Evolutionary conservation across 2,888 invertebrate species (phyloP).

Genomic region (Macaria liturata): DNA sequence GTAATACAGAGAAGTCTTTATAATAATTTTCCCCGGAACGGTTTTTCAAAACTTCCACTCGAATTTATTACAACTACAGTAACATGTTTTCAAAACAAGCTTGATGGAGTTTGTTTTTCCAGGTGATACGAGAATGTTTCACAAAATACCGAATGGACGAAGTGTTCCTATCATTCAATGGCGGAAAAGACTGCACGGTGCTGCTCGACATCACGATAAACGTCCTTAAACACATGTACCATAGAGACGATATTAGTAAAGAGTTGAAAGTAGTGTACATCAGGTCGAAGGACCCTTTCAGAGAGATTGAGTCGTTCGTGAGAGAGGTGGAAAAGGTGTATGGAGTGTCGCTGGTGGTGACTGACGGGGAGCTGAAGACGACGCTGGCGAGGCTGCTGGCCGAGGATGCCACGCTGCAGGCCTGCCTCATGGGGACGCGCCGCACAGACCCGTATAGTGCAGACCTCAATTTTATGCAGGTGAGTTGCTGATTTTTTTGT

Average conservation of each 20-base stretch:
- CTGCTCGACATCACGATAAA: slow-evolving; percentile 84
- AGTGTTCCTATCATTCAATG: slow-evolving; percentile 97
- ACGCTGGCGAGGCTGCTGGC: slow-evolving; percentile 86
- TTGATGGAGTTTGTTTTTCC: slow-evolving; percentile 32
- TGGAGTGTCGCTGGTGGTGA: slow-evolving; percentile 86
- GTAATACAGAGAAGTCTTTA: no score
- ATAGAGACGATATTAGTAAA: slow-evolving; percentile 58
- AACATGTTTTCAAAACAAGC: not conserved
- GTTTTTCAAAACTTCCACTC: no score
- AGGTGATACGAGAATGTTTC: slow-evolving; percentile 86
- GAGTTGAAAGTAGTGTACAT: slow-evolving; percentile 91
- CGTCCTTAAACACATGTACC: slow-evolving; percentile 54
- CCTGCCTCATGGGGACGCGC: slow-evolving; percentile 96
- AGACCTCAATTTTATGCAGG: slow-evolving; percentile 87
- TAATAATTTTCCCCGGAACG: no score
- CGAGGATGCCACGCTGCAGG: slow-evolving; percentile 86
- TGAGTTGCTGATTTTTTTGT: slow-evolving; percentile 51
- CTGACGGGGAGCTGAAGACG: slow-evolving; percentile 87
- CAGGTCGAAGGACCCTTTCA: slow-evolving; percentile 90
- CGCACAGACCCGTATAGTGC: slow-evolving; percentile 93
- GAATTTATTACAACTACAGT: not conserved
- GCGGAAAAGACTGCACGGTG: slow-evolving; percentile 99
- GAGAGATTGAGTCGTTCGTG: slow-evolving; percentile 94
- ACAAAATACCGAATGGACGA: slow-evolving; percentile 86
- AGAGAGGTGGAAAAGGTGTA: slow-evolving; percentile 87